phyloP scores from a whole-genome alignment of 2,888 invertebrate species.

The Drosophila ezoana region DNA sequence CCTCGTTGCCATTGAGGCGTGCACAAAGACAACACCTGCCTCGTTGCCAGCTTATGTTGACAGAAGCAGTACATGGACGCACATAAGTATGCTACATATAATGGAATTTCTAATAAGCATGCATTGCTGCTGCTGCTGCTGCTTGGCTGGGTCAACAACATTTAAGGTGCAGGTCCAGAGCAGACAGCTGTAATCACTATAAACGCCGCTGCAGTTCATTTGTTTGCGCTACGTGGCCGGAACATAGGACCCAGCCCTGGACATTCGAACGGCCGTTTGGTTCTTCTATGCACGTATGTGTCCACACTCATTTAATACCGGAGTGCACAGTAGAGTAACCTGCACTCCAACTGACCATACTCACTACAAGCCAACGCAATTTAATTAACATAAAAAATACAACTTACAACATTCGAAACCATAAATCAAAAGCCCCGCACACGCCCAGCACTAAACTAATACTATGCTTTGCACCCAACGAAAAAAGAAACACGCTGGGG shows the following conservation, averaged over 20 bases:
- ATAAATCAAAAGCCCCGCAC: constrained; percentile 71
- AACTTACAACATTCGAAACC: constrained; percentile 55
- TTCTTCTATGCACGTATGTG: background rate
- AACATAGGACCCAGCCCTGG: constrained; percentile 8
- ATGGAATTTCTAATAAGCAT: constrained; percentile 78
- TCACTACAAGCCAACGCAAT: constrained; percentile 51
- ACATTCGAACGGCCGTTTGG: background rate
- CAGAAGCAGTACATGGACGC: constrained; percentile 44
- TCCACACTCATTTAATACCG: constrained; percentile 7
- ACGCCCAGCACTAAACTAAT: constrained; percentile 58
- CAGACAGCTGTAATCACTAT: constrained; percentile 49
- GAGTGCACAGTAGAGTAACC: constrained; percentile 5
- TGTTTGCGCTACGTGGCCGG: constrained; percentile 31
- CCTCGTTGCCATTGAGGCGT: constrained; percentile 48
- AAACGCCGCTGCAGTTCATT: constrained; percentile 55
- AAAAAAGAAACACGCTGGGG: constrained; percentile 21
- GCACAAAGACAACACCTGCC: constrained; percentile 51
- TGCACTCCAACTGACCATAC: constrained; percentile 16
- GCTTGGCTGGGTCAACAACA: constrained; percentile 66
- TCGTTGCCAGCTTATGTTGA: constrained; percentile 60
- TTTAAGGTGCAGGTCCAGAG: constrained; percentile 39
- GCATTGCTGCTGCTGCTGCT: constrained; percentile 15
- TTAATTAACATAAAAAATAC: constrained; percentile 76
- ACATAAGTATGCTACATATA: constrained; percentile 68
- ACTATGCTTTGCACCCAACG: constrained; percentile 13